Evolutionary conservation across 2,888 invertebrate genomes (phyloP).

Genomic region (Phyto melanocephala): DNA sequence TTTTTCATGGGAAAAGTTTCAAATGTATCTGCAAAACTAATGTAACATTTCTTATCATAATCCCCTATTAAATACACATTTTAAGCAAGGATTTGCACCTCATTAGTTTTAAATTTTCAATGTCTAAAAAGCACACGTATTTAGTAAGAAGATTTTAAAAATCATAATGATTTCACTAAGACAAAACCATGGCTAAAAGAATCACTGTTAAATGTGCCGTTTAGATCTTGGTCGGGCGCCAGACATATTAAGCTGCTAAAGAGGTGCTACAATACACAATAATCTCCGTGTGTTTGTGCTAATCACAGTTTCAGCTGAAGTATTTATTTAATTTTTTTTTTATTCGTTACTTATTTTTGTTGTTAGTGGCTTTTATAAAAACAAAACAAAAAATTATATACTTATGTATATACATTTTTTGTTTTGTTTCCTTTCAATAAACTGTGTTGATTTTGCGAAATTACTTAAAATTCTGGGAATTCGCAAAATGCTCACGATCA

Average conservation of each 20-base stretch:
- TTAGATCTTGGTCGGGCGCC: constrained; percentile 51
- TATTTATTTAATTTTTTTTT: constrained; percentile 11
- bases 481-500: constrained; percentile 30
- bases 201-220: not conserved
- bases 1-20: no score
- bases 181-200: not conserved
- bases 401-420: no score
- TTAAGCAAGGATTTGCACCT: constrained; percentile 37
- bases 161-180: constrained; percentile 20
- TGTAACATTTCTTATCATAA: not conserved
- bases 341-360: not conserved
- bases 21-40: no score
- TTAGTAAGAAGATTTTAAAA: not conserved
- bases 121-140: not conserved
- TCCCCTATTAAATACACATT: not conserved
- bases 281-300: constrained; percentile 36
- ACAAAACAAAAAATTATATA: no score
- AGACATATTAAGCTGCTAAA: constrained; percentile 57
- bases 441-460: constrained; percentile 54
- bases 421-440: constrained; percentile 3
- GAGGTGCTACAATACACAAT: constrained; percentile 12
- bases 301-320: constrained; percentile 44
- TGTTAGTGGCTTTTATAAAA: constrained; percentile 21
- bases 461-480: constrained; percentile 48
- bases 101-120: constrained; percentile 36